Percentiles rank a stretch among this genome's conserved stretches.
phyloP scores from a whole-genome alignment of 2,888 invertebrate species.

The Liodrosophila aerea region DNA sequence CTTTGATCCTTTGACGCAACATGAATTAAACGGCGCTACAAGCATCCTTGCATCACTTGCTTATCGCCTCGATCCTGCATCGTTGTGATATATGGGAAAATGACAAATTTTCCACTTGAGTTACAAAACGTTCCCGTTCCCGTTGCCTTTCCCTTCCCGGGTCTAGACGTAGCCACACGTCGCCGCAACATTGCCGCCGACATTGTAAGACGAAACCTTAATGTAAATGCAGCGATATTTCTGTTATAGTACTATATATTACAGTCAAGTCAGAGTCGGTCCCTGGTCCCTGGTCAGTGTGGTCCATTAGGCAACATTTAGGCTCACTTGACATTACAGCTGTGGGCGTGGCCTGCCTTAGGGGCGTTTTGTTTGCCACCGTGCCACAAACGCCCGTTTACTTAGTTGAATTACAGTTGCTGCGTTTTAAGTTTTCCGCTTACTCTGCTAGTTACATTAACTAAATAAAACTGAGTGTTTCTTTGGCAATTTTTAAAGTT shows the following conservation, averaged over 20 bases:
- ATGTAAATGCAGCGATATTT: conserved; percentile 43
- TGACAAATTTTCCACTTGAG: conserved; percentile 78
- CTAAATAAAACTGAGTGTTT: not conserved
- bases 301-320: conserved; percentile 71
- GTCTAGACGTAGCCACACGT: conserved; percentile 27
- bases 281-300: conserved; percentile 61
- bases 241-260: conserved; percentile 31
- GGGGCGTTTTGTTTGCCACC: conserved; percentile 68
- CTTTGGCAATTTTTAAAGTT: too few relatives aligned
- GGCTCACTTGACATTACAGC: conserved; percentile 65
- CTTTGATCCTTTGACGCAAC: conserved; percentile 80
- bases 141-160: too few relatives aligned
- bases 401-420: not conserved
- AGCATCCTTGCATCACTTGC: conserved; percentile 42
- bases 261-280: conserved; percentile 9
- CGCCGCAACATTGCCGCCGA: conserved; percentile 66
- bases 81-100: conserved; percentile 67
- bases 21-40: conserved; percentile 70
- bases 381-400: conserved; percentile 10
- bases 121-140: not conserved
- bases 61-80: conserved; percentile 49
- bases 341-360: conserved; percentile 9
- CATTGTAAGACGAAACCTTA: conserved; percentile 67
- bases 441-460: too few relatives aligned
- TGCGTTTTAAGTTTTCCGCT: too few relatives aligned